Conservation (phyloP, 2,797 vertebrate genomes). For the Leucoraja ocellata region DNA sequence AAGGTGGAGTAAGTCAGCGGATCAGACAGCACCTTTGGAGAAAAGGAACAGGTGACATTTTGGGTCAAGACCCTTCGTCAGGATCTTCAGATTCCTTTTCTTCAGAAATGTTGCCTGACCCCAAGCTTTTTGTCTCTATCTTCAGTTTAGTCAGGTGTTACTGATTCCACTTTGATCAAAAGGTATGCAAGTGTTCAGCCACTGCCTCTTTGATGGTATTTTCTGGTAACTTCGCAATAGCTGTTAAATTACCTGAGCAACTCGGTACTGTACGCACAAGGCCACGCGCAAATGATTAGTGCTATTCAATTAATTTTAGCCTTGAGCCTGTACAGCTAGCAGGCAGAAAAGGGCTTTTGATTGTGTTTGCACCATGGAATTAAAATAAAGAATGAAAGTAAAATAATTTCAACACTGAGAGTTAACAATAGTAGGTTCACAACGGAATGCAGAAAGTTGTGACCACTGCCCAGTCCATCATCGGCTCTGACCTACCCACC, state of each 20-base stretch:
- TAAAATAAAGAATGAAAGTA: background rate
- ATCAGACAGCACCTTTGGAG: no score
- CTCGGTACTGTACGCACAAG: background rate
- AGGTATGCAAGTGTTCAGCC: background rate
- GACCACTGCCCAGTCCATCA: no score
- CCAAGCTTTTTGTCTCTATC: no score
- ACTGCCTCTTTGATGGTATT: background rate
- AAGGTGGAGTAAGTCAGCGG: no score
- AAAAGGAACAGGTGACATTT: no score
- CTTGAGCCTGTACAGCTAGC: background rate
- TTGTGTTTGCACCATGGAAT: background rate
- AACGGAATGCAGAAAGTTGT: background rate
- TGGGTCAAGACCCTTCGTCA: no score
- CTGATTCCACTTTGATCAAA: background rate
- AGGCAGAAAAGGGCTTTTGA: background rate
- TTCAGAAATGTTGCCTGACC: no score
- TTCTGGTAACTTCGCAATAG: background rate
- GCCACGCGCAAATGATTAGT: background rate
- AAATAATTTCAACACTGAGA: background rate
- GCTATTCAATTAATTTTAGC: background rate
- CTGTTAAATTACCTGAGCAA: background rate
- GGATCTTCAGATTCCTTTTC: no score
- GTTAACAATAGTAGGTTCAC: background rate
- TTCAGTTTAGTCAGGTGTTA: background rate
- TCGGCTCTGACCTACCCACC: no score